Base-by-base conservation (phyloP, 2,888 invertebrate species). In the Drosophila putrida region DNA sequence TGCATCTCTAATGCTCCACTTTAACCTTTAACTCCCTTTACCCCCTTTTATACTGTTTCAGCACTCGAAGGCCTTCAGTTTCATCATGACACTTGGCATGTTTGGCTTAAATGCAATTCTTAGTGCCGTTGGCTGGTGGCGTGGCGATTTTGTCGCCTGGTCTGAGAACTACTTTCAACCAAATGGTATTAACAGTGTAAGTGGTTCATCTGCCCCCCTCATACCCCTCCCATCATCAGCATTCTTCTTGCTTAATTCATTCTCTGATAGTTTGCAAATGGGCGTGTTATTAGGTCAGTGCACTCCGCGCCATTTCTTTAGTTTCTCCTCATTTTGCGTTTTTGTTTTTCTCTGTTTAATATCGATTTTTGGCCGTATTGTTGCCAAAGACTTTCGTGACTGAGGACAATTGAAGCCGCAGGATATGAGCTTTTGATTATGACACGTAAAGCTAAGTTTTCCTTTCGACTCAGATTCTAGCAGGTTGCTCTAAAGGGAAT, bases 41-140 rank as follows among this genome's bases (percentile, higher is more conserved):
- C 4, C 4, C 54, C 44, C 9, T 35, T 25, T 3, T 13, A 31
- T n/a, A 35, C 51, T 36, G 25, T 28, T 27, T 54, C 71, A 92
- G 91, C 92, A 93, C 80, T 91, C 93, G 55, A 91, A 89, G 72
- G 90, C 91, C 58, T 93, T 93, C 62, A 91, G 92, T 67, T 83
- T 91, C 53, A 90, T 93, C 69, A 92, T 93, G 92, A 89, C 90
- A 33, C 85, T 91, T 27, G 91, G 92, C 69, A 90, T 93, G 87
- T 75, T 93, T 38, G 92, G 92, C 13, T 80, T 93, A 51, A 91
- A 90, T 83, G 90, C 90, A 68, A 90, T 92, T 43, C 69, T 92
- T n/a, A 91, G 90, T 60, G 88, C 90, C 33, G 91, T 92, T 9
- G 90, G 92, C 53, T 91, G 90, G 87, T 90, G 88, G 86, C 90